These are phyloP conservation scores for Champsocephalus gunnari DNA, from an alignment of 2,797 vertebrate genomes.

Conservation along the genomic window DNA sequence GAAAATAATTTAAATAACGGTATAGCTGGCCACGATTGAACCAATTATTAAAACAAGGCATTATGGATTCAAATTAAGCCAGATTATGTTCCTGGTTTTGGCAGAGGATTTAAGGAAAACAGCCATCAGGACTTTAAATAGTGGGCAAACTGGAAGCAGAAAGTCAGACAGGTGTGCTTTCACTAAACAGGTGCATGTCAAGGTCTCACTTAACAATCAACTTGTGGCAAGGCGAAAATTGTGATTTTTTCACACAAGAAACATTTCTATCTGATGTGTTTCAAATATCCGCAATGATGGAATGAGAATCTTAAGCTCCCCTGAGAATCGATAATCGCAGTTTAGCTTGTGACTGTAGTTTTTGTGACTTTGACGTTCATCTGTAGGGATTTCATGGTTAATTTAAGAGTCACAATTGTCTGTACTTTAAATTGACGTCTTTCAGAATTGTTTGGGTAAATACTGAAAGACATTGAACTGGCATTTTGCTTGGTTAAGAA, in stretches of 20 bases:
- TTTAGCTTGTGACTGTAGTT: neutral
- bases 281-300: neutral
- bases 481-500: neutral
- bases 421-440: neutral
- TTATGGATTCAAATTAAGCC: neutral
- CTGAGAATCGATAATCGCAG: neutral
- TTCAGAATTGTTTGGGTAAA: neutral
- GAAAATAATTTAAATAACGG: neutral
- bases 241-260: neutral
- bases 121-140: neutral
- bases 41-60: neutral
- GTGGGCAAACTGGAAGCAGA: neutral
- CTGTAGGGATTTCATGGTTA: neutral
- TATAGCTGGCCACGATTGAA: neutral
- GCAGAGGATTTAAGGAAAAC: neutral
- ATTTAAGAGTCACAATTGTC: neutral
- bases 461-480: neutral
- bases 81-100: neutral
- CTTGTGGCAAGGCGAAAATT: neutral
- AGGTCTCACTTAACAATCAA: slow-evolving; percentile 3
- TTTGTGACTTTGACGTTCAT: neutral
- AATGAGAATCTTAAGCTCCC: neutral
- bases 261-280: neutral
- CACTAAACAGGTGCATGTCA: neutral
- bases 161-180: neutral